Conservation (phyloP, 2,797 vertebrate species). For the Pterois miles region DNA sequence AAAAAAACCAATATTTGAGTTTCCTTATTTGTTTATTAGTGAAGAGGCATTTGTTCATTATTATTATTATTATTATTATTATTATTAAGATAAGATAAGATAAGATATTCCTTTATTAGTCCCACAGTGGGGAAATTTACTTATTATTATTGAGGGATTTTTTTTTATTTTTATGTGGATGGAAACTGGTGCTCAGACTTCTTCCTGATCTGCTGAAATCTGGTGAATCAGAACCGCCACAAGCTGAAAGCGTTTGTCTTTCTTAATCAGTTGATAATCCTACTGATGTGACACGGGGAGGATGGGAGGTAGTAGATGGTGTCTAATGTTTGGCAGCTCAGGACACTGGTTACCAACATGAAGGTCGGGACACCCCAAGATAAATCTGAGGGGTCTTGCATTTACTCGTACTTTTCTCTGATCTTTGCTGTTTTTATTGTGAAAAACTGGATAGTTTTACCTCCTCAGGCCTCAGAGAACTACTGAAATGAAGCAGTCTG, state of each 20-base stretch:
- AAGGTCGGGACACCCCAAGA: neutral
- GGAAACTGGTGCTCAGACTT: too few relatives aligned
- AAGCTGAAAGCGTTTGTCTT: conserved; percentile 49
- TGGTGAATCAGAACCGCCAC: too few relatives aligned
- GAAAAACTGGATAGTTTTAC: neutral
- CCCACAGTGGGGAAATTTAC: too few relatives aligned
- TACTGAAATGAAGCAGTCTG: neutral
- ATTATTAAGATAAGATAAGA: too few relatives aligned
- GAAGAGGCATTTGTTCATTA: too few relatives aligned
- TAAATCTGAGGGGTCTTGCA: neutral
- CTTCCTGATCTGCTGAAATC: too few relatives aligned
- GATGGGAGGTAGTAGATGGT: neutral
- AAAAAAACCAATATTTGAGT: too few relatives aligned
- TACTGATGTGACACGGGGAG: conserved; percentile 26
- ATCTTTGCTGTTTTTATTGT: neutral
- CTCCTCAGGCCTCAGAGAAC: neutral
- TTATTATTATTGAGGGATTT: too few relatives aligned
- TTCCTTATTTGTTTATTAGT: too few relatives aligned
- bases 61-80: too few relatives aligned
- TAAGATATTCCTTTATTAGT: too few relatives aligned
- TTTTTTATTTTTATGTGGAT: too few relatives aligned
- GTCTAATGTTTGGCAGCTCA: conserved; percentile 1
- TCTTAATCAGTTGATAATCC: conserved; percentile 22
- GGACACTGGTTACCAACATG: neutral
- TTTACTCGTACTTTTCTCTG: neutral